These are phyloP conservation scores for Morone saxatilis DNA, from an alignment of 2,113 vertebrate genomes.

Conservation along the genomic window DNA sequence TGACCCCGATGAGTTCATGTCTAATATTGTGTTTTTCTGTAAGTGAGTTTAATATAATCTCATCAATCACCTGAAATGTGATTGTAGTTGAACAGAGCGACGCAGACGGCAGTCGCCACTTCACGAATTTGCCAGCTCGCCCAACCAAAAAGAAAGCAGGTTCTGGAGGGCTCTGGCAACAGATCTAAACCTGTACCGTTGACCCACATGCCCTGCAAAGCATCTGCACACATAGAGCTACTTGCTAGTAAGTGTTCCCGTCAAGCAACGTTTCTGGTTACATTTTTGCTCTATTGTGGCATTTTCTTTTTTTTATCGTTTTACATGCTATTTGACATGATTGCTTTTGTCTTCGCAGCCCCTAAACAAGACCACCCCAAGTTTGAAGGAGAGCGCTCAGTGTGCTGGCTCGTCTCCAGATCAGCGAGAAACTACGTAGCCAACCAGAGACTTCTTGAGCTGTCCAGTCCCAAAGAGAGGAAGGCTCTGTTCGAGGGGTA, in stretches of 20 bases:
- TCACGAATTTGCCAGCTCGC: constrained; percentile 73
- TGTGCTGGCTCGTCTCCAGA: constrained; percentile 61
- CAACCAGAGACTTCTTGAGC: constrained; percentile 66
- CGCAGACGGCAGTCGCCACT: constrained; percentile 58
- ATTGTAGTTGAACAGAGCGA: constrained; percentile 66
- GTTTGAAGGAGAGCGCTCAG: constrained; percentile 60
- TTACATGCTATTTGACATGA: not conserved
- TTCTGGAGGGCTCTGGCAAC: not conserved
- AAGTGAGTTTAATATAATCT: not conserved
- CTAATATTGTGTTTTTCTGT: not conserved
- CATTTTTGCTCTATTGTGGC: too few species aligned
- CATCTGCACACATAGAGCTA: constrained; percentile 70
- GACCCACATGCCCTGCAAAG: constrained; percentile 26
- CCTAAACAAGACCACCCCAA: constrained; percentile 70
- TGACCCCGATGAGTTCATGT: not conserved
- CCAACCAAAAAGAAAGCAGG: constrained; percentile 57
- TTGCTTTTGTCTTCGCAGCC: constrained; percentile 45
- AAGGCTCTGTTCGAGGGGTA: constrained; percentile 71
- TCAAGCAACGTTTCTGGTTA: not conserved
- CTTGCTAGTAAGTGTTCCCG: constrained; percentile 71
- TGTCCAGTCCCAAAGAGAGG: constrained; percentile 75
- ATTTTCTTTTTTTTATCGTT: too few species aligned
- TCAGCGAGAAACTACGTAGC: constrained; percentile 48
- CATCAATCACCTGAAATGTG: not conserved
- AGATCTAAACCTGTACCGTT: constrained; percentile 9